Base-by-base conservation (phyloP, 1,140 invertebrate genomes). In the Penaeus indicus region DNA sequence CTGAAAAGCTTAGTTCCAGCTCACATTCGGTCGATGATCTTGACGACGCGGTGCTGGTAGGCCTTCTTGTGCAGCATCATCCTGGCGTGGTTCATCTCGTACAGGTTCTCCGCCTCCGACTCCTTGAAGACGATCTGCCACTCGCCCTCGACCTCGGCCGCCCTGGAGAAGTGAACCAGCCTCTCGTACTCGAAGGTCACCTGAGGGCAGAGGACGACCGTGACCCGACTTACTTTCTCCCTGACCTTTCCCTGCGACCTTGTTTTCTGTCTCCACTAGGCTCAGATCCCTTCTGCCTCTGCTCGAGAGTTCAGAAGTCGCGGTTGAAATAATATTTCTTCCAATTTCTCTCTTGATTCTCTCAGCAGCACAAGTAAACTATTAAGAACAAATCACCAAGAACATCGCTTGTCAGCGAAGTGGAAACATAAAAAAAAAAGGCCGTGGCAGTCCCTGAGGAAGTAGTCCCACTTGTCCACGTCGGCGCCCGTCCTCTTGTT, bases 391-490 rank as follows among this genome's bases (percentile, higher is more conserved):
- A 42, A 4, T 42, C 38, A 8, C 1, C 32, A n/a, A n/a, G n/a
- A n/a, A n/a, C n/a, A n/a, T n/a, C n/a, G 32, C 32, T 32, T 32
- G 32, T 32, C 32, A 32, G 32, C 32, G 32, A 32, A 32, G 32
- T 32, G 32, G 32, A 32, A 32, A 32, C 1, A 0, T 32, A 32
- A 32, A 32, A 0, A 1, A 0, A 32, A 32, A 32, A 95, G 90
- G 86, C 93, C 92, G 64, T 93, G 92, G 47, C 93, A 94, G 91
- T 96, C 95, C 84, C 95, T 92, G 21, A 94, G 92, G 75, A 96
- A 93, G 91, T 96, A 96, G 91, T 96, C 95, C 94, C 94, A 96
- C 92, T 96, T 96, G 92, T 96, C 96, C 10, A 96, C 96, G 93
- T 96, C 95, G 54, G 96, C 93, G 25, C 94, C 94, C 90, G 94